A percentile compares a stretch with the other conserved stretches of the same genome.
Evolutionary conservation across 2,113 vertebrate species (phyloP).

Genomic region (Choloepus hoffmanni): DNA sequence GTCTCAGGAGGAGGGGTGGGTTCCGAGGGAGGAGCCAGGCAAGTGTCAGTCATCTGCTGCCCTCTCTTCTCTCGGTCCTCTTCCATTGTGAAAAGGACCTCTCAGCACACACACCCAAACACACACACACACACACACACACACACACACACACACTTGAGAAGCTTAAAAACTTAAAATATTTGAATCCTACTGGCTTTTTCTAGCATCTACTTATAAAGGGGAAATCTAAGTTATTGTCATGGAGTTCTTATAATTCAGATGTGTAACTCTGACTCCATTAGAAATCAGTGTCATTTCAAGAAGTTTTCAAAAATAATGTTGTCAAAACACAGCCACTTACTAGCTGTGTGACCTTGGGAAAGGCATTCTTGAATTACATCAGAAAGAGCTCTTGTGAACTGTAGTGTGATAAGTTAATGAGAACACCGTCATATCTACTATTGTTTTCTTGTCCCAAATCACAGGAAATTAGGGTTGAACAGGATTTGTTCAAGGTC

Average conservation of each 20-base stretch:
- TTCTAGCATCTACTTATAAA: neutral
- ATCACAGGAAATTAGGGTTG: neutral
- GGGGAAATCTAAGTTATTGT: neutral
- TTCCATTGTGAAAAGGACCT: neutral
- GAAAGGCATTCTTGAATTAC: neutral
- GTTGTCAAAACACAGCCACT: neutral
- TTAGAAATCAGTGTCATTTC: neutral
- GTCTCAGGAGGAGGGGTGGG: neutral
- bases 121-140: neutral
- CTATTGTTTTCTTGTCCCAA: neutral
- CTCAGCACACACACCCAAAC: no score
- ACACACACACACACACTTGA: neutral
- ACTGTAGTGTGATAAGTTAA: neutral
- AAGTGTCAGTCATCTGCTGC: neutral
- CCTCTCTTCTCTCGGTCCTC: neutral
- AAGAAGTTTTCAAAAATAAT: slow-evolving; percentile 21
- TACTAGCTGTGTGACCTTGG: neutral
- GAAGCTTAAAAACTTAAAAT: neutral
- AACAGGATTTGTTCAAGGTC: neutral
- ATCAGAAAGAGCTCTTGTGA: neutral
- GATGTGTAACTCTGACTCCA: neutral
- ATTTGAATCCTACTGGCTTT: neutral
- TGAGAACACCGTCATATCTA: neutral
- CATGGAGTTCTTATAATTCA: neutral
- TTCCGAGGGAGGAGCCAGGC: neutral